phyloP scores from a whole-genome alignment of 2,113 vertebrate species.

The Pedionomus torquatus region DNA sequence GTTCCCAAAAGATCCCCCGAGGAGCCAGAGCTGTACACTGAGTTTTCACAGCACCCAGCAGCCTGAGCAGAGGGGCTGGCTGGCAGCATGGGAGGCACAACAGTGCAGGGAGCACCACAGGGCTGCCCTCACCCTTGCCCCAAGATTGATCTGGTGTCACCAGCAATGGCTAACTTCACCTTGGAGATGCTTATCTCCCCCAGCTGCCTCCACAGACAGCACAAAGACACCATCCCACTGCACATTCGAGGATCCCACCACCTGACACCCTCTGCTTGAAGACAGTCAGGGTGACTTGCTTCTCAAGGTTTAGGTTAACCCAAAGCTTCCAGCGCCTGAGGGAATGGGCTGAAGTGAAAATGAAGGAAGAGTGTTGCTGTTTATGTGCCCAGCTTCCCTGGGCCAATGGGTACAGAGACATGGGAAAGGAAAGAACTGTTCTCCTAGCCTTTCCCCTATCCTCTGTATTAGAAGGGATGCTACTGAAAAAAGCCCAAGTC shows the following conservation, averaged over 20 bases:
- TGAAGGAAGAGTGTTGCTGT: background rate
- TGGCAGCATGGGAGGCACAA: background rate
- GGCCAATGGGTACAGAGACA: background rate
- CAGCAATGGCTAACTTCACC: background rate
- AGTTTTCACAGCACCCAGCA: fast-evolving
- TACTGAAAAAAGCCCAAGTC: background rate
- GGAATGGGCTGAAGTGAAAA: background rate
- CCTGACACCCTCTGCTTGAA: background rate
- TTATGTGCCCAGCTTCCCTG: background rate
- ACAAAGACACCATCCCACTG: background rate
- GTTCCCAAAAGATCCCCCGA: background rate
- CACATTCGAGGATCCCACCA: background rate
- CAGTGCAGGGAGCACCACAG: background rate
- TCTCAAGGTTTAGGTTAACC: background rate
- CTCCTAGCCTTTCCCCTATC: background rate
- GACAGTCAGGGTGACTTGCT: background rate
- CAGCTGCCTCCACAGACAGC: background rate
- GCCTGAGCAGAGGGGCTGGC: background rate
- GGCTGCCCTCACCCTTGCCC: background rate
- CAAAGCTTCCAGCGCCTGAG: background rate
- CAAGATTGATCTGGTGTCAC: fast-evolving
- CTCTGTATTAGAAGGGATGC: background rate
- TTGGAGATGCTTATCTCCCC: background rate
- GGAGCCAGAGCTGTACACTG: fast-evolving
- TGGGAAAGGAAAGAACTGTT: background rate